Evolutionary conservation across 64 coral and sea anemone species (phyloP), one percentile per base, ranked within the genome.

Genomic region (Actinia tenebrosa): DNA sequence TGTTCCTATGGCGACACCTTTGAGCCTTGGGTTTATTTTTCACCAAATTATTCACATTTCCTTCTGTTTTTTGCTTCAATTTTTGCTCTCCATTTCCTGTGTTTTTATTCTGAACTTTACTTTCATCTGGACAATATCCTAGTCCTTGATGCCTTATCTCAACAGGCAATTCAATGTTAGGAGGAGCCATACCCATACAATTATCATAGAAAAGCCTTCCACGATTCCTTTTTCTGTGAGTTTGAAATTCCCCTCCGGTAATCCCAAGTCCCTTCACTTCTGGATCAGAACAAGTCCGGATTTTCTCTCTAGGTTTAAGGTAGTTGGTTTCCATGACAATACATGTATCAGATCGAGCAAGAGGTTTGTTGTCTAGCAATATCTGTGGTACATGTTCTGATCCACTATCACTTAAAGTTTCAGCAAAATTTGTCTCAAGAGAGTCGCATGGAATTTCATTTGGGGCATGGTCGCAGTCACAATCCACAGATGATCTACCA

Each of bases 231-330:
- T 75, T 75, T 42, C 26, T 75, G 26, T 75, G 26, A 4, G 8
- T 37, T 15, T 9, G 1, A 30, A 16, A 26, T 27, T 75, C 69
- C 3, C 2, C 25, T 75, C 43, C 79, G 10, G 16, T 50, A 22
- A 53, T 53, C 50, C 45, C 45, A 81, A 81, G n/a, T 53, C 46
- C 44, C 19, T 16, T 81, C 16, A 81, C 79, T 22, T 37, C 79
- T 53, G 79, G 79, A 23, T 81, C 79, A 81, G 79, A 81, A 9
- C 79, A 45, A 50, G 79, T 81, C 50, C 79, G 44, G 20, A 9
- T 81, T 75, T 75, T 75, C 17, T 81, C 45, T 45, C 17, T 44
- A 53, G 79, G 17, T 20, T 11, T 2, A 42, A 27, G 69, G 25
- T 30, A 42, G 19, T 81, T 53, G 44, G 44, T 45, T 20, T 50